Conservation (phyloP, 2,797 vertebrate species). For the Eurystomus glaucurus region DNA sequence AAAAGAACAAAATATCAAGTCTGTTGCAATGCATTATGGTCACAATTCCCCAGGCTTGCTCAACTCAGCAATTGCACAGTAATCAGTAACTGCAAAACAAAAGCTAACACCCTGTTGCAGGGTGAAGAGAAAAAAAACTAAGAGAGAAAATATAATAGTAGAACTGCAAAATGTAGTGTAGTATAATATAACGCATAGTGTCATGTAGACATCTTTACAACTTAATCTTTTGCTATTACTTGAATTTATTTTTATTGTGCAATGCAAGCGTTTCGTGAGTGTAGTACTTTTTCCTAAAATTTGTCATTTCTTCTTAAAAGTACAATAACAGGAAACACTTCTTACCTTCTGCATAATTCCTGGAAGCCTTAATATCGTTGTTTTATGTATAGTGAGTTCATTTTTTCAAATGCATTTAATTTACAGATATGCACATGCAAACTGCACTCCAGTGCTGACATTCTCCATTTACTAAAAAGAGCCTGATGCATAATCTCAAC, state of each 20-base stretch:
- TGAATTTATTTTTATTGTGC: not conserved
- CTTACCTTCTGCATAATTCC: not conserved
- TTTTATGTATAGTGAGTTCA: not conserved
- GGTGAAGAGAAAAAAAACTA: not conserved
- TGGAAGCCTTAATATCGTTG: not conserved
- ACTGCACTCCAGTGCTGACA: not conserved
- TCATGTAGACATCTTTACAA: not conserved
- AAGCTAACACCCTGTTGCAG: not conserved
- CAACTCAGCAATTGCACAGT: not conserved
- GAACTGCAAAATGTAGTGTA: not conserved
- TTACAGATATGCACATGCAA: not conserved
- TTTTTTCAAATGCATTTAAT: not conserved
- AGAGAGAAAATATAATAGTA: not conserved
- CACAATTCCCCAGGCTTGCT: not conserved
- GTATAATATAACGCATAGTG: not conserved
- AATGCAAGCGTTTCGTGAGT: not conserved
- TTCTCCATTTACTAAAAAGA: not conserved
- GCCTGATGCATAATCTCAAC: not conserved
- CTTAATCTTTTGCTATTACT: not conserved
- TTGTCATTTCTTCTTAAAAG: not conserved
- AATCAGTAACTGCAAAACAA: not conserved
- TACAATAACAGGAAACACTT: not conserved
- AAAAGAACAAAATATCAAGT: not conserved
- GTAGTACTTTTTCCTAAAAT: not conserved
- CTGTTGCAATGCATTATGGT: not conserved